A percentile compares a stretch with the other conserved stretches of the same genome.
phyloP scores from a whole-genome alignment of 2,888 invertebrate genomes.

The Trachelus iudaicus region DNA sequence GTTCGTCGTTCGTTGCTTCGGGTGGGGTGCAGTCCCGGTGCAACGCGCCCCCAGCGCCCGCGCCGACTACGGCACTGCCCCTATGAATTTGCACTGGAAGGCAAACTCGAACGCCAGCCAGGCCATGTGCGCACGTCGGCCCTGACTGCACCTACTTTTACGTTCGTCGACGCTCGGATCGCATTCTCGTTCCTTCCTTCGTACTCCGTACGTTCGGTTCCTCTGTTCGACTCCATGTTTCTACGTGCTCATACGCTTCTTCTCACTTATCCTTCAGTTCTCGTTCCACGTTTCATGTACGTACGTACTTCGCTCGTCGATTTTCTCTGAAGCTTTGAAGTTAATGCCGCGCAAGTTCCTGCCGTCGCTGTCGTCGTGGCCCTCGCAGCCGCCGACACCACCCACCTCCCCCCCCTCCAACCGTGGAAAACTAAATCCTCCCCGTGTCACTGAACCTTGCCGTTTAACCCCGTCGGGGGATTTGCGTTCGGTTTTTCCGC shows the following conservation, averaged over 20 bases:
- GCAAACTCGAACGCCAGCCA: conserved; percentile 17
- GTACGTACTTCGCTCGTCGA: too few relatives aligned
- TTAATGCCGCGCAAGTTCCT: too few relatives aligned
- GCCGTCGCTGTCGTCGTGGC: too few relatives aligned
- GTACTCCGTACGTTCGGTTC: not conserved
- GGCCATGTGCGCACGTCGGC: conserved; percentile 42
- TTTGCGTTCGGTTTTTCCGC: conserved; percentile 54
- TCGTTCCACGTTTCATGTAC: too few relatives aligned
- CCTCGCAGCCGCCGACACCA: not conserved
- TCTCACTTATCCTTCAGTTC: not conserved
- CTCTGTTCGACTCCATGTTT: not conserved
- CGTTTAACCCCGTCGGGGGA: conserved; percentile 55
- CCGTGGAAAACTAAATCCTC: conserved; percentile 56
- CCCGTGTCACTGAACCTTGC: conserved; percentile 59
- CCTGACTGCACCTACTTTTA: conserved; percentile 30
- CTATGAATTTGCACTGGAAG: conserved; percentile 39
- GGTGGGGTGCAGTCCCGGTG: not conserved
- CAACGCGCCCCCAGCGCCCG: conserved; percentile 2
- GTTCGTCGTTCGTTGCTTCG: not conserved
- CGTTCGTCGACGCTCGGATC: not conserved
- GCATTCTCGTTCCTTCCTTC: not conserved
- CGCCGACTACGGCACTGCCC: conserved; percentile 35
- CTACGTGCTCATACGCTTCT: not conserved
- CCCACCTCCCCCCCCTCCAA: conserved; percentile 6
- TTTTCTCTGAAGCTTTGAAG: too few relatives aligned